Conservation (phyloP, 2,113 vertebrate genomes). For the Chloropsis cyanopogon region DNA sequence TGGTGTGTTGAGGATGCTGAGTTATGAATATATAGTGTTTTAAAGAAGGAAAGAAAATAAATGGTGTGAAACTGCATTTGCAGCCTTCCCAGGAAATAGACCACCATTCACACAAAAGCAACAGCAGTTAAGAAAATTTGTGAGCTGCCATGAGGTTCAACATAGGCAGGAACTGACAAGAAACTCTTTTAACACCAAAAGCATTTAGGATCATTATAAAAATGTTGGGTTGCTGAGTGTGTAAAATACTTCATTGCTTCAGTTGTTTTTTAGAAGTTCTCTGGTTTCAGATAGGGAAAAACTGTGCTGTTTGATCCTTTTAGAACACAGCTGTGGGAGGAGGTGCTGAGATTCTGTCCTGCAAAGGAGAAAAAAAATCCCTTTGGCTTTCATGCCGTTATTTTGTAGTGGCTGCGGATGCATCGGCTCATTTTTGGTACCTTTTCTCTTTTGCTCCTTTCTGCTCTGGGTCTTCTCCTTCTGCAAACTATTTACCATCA, state of each 20-base stretch:
- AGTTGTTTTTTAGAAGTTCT: background rate
- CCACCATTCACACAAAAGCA: background rate
- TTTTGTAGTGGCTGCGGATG: background rate
- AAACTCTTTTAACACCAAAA: background rate
- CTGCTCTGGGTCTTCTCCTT: background rate
- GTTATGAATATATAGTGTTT: background rate
- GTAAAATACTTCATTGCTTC: background rate
- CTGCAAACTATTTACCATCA: background rate
- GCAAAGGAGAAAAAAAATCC: background rate
- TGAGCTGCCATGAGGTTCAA: conserved; percentile 5
- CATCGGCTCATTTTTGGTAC: background rate
- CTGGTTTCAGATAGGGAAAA: background rate
- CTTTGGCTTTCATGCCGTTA: background rate
- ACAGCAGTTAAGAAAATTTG: conserved; percentile 20
- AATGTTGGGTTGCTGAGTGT: background rate
- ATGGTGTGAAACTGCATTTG: background rate
- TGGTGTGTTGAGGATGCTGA: background rate
- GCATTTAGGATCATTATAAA: conserved; percentile 2
- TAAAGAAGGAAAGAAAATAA: conserved; percentile 14
- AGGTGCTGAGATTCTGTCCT: background rate
- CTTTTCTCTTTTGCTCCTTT: background rate
- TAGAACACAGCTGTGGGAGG: background rate
- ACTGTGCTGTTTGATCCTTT: background rate
- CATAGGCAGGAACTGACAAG: background rate
- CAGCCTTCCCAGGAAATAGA: conserved; percentile 22